Base-by-base conservation (phyloP, 2,113 vertebrate species). In the Picathartes gymnocephalus region DNA sequence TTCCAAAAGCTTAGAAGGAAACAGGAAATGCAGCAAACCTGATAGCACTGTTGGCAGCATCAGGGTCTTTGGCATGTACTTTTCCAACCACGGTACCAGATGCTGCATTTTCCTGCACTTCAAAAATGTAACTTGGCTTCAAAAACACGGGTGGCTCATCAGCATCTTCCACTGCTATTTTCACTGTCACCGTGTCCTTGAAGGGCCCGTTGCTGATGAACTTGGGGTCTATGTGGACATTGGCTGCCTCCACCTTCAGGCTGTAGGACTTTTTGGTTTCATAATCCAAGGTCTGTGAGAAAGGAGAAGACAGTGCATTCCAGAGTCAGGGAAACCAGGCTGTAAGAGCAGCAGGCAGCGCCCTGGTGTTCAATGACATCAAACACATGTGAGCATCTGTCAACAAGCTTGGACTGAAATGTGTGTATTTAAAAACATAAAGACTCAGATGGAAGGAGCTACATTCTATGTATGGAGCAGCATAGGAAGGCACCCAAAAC, bases 141-240 rank as follows among this genome's bases (percentile, higher is more conserved):
- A 98, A 94, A 96, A 99, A 99, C 81, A 98, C 97, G 0, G 99
- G 99, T 3, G 99, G 99, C 92, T 99, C 99, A 5, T 99, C 99
- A 6, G 99, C 99, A 53, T 99, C 99, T 96, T 99, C 99, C 84
- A 99, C 99, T 1, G 97, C 93, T 24, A 99, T 98, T 98, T 99
- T 99, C 88, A 99, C 98, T 1, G 98, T 99, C 74, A 99, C 99
- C 0, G 98, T 99, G 89, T 99, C 99, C 96, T 99, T 99, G 90
- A 99, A 99, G 4, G 99, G 99, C n/a, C 99, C 99, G 25, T 99
- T 99, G 93, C 98, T 98, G 66, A 99, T 98, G 95, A 99, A 99
- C 27, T 99, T 99, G 1, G 99, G 97, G 94, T 99, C 99, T 15
- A 99, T 95, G 37, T 99, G 97, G 17, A 98, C 97, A 40, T 99